These are phyloP conservation scores for Lepidiolamprologus cunningtoni DNA, from an alignment of 2,113 vertebrate species.

Conservation along the genomic window DNA sequence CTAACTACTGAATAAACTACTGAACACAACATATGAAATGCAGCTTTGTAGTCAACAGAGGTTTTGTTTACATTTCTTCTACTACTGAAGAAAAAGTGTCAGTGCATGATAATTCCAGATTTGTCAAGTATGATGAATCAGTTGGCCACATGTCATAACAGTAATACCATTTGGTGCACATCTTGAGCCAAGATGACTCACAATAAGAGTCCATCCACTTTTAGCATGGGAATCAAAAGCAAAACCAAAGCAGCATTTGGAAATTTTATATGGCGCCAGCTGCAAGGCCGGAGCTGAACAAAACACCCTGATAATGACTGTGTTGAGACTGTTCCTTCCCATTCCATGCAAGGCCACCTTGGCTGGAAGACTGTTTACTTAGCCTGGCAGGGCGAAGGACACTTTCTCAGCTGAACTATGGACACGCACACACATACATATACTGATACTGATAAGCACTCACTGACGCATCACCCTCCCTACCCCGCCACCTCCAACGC, in stretches of 20 bases:
- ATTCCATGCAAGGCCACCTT: too few relatives aligned
- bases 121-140: conserved; percentile 1
- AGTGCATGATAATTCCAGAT: not conserved
- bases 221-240: not conserved
- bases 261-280: not conserved
- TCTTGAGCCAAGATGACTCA: conserved; percentile 16
- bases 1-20: not conserved
- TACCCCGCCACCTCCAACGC: too few relatives aligned
- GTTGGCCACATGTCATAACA: not conserved
- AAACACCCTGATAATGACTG: too few relatives aligned
- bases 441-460: too few relatives aligned
- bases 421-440: accelerated
- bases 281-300: too few relatives aligned
- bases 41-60: not conserved
- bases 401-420: too few relatives aligned
- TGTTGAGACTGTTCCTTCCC: too few relatives aligned
- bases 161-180: not conserved
- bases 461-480: too few relatives aligned
- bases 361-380: too few relatives aligned
- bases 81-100: not conserved
- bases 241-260: not conserved
- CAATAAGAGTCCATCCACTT: not conserved
- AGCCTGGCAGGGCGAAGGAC: too few relatives aligned
- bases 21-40: not conserved
- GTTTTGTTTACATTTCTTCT: not conserved